Percentiles rank a stretch among this genome's conserved stretches.
Evolutionary conservation across 2,113 vertebrate species (phyloP).

Genomic region (Candoia aspera): DNA sequence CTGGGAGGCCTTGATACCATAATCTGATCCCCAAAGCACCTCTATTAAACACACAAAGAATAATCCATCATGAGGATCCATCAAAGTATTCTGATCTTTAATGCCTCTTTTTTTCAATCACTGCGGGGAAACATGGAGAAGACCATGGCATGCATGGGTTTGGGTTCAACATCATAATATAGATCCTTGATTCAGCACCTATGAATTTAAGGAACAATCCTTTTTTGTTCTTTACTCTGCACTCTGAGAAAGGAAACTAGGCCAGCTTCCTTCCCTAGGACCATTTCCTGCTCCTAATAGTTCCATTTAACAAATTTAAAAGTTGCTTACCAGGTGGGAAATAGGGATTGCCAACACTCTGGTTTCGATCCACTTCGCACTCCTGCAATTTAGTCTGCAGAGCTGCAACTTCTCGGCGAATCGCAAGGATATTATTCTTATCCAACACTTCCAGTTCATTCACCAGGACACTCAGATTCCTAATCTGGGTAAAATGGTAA

Average conservation of each 20-base stretch:
- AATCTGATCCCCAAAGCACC: neutral
- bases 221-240: neutral
- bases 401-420: constrained; percentile 67
- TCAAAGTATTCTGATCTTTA: neutral
- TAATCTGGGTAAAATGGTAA: constrained; percentile 71
- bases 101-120: neutral
- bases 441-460: constrained; percentile 73
- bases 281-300: neutral
- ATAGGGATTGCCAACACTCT: neutral
- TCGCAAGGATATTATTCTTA: constrained; percentile 74
- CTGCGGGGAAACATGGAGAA: neutral
- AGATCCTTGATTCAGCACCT: neutral
- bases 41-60: neutral
- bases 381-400: constrained; percentile 70
- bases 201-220: neutral
- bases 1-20: neutral
- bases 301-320: neutral
- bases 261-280: neutral
- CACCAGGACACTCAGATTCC: constrained; percentile 75
- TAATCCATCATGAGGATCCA: neutral
- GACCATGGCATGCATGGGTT: no score
- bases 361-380: constrained; percentile 56
- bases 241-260: neutral
- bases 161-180: neutral
- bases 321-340: constrained; percentile 67